phyloP scores from a whole-genome alignment of 1,140 invertebrate species.

The Papilio dardanus region DNA sequence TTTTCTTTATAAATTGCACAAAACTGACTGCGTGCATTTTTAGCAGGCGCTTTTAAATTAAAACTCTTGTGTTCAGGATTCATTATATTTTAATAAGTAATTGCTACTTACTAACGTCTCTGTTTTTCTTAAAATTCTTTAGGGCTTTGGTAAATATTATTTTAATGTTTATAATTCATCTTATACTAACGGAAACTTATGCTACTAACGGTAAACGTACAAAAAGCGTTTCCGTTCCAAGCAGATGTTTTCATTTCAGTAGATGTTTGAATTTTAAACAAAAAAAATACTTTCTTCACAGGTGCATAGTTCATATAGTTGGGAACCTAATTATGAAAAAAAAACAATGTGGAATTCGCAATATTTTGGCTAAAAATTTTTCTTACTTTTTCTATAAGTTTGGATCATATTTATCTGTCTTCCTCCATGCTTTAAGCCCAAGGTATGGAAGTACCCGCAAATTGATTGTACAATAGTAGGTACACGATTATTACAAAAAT shows the following conservation, averaged over 20 bases:
- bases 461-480: too few species aligned
- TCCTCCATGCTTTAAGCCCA: too few species aligned
- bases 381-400: too few species aligned
- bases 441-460: too few species aligned
- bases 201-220: slow-evolving; percentile 55
- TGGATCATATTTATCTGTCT: too few species aligned
- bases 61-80: not conserved
- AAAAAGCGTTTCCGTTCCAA: slow-evolving; percentile 70
- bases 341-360: too few species aligned
- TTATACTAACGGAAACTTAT: slow-evolving; percentile 72
- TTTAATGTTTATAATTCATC: slow-evolving; percentile 52
- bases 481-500: too few species aligned
- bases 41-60: not conserved
- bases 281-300: slow-evolving; percentile 58
- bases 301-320: slow-evolving; percentile 45
- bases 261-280: slow-evolving; percentile 42
- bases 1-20: too few species aligned
- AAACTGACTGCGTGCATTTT: not conserved
- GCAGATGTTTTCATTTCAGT: slow-evolving; percentile 60
- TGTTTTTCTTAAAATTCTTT: not conserved
- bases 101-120: not conserved
- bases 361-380: too few species aligned
- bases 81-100: not conserved
- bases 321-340: not conserved
- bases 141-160: not conserved